Evolutionary conservation across 2,797 vertebrate genomes (phyloP).

Genomic region (Philypnodon macrostomus): DNA sequence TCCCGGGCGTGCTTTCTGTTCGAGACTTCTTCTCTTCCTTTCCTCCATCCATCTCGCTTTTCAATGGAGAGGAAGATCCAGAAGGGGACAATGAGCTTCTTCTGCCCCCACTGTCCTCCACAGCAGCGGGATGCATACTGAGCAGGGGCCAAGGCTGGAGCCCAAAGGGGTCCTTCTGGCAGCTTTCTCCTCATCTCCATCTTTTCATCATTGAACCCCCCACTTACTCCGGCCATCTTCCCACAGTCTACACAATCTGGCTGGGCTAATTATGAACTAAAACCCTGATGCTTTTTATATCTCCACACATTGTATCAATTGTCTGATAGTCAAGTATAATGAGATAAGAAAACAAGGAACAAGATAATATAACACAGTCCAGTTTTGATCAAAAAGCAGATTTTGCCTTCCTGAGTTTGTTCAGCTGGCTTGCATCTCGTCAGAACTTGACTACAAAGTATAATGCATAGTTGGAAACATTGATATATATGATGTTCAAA

Average conservation of each 20-base stretch:
- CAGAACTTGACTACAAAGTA: too few species aligned
- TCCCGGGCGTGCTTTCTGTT: conserved; percentile 67
- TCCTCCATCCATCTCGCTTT: conserved; percentile 56
- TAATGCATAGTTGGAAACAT: too few species aligned
- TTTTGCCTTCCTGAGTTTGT: too few species aligned
- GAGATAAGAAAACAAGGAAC: too few species aligned
- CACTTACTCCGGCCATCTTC: conserved; percentile 8
- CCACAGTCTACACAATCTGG: conserved; percentile 27
- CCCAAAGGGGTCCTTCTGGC: conserved; percentile 42
- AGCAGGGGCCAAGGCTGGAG: conserved; percentile 54
- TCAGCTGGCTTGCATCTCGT: too few species aligned
- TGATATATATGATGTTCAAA: too few species aligned
- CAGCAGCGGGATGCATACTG: conserved; percentile 75
- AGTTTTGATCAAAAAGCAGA: too few species aligned
- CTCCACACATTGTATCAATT: too few species aligned
- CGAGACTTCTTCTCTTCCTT: conserved; percentile 68
- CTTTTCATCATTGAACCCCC: conserved; percentile 41
- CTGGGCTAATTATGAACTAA: conserved; percentile 8
- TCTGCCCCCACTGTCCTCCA: conserved; percentile 70
- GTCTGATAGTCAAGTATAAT: too few species aligned
- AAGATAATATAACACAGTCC: neutral
- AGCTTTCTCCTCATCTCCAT: conserved; percentile 38
- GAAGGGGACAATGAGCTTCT: conserved; percentile 68
- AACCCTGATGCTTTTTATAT: conserved; percentile 10
- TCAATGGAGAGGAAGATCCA: conserved; percentile 66